These are phyloP conservation scores for Junco hyemalis DNA, from an alignment of 2,113 vertebrate genomes.

Conservation along the genomic window DNA sequence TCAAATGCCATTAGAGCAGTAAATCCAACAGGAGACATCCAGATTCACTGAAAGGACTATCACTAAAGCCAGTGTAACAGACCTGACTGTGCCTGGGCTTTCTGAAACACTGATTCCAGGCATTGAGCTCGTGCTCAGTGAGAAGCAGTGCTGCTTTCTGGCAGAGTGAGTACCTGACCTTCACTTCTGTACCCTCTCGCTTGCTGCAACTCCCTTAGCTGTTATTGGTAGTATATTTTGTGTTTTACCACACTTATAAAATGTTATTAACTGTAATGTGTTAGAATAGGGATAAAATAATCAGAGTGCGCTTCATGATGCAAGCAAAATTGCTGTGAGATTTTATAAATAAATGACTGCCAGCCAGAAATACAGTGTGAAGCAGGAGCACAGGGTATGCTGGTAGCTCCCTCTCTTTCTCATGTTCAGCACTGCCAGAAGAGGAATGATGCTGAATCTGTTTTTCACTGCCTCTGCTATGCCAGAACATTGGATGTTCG, in stretches of 20 bases:
- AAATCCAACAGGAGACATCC: not conserved
- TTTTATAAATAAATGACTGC: not conserved
- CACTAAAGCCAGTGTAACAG: not conserved
- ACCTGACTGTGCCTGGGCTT: not conserved
- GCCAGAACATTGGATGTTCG: not conserved
- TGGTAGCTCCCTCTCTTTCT: not conserved
- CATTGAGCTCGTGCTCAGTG: fast-evolving
- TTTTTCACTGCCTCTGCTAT: not conserved
- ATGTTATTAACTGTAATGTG: not conserved
- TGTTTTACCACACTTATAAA: not conserved
- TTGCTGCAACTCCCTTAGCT: not conserved
- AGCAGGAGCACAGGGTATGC: not conserved
- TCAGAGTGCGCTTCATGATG: not conserved
- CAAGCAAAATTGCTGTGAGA: not conserved
- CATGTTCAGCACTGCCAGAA: not conserved
- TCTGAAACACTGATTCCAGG: not conserved
- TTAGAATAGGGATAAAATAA: not conserved
- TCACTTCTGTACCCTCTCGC: not conserved
- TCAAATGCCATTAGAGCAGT: not conserved
- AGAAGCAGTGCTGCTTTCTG: not conserved
- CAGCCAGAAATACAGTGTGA: not conserved
- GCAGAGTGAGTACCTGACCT: not conserved
- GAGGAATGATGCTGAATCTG: not conserved
- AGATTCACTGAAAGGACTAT: not conserved
- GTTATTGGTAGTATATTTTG: not conserved